Evolutionary conservation across 2,113 vertebrate genomes (phyloP), one percentile per base, ranked within the genome.

Genomic region (Cyprinodon brontotheroides): DNA sequence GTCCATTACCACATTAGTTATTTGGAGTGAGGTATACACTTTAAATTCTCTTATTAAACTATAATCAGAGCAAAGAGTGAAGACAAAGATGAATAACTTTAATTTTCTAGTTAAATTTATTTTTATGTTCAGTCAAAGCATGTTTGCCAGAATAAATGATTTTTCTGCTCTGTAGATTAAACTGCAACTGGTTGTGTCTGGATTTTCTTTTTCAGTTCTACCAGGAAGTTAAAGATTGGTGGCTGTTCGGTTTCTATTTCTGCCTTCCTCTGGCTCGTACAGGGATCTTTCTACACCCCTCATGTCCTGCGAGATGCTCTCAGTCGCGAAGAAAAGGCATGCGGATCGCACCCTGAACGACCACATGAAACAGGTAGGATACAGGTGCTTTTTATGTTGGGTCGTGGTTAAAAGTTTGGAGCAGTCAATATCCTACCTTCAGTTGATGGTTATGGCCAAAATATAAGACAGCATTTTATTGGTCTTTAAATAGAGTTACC

Each of bases 301-400:
- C 74, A 97, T 97, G 96, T 95, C 96, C 2, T 96, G 96, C 0
- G 96, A 97, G 92, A 97, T 97, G 96, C 82, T 97, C n/a, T n/a
- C 83, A 96, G 94, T 85, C 94, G 94, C 79, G n/a, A 96, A 95
- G 78, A 96, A n/a, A 96, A 0, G 96, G 95, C 68, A 96, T 97
- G 95, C 93, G 96, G 53, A 95, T 97, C 0, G 94, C 96, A 1
- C 95, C n/a, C n/a, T 97, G 71, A 97, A 97, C 0, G 96, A 97
- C 90, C 96, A 97, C 93, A 96, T 97, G 95, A 97, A 97, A 60
- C 94, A 96, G 96, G 96, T 97, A 81, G 29, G 29, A 29, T 1
- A 29, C 29, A 29, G 29, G 29, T 17, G 7, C 1, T 53, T 53
- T n/a, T 6, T 15, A 8, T 20, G 5, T 15, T 15, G 48, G 48